Conservation (phyloP, 35 echinoderm and acorn worm species). For the Ptychodera flava region DNA sequence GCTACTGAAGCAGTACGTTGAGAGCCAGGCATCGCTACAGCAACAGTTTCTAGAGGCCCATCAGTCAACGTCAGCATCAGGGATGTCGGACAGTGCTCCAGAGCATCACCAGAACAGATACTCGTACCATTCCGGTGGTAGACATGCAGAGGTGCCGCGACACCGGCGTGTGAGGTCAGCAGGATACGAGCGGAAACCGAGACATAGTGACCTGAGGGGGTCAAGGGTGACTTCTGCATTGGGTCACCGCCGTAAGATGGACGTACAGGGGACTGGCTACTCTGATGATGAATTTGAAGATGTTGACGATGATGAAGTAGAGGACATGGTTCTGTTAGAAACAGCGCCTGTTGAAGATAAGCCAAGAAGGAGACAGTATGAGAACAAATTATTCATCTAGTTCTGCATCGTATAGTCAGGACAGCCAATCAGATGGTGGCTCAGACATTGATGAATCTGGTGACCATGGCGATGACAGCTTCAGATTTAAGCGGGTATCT, state of each 20-base stretch:
- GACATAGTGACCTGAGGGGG: conserved; percentile 10
- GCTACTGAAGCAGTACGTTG: conserved; percentile 23
- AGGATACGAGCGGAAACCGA: not conserved
- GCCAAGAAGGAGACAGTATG: too few species aligned
- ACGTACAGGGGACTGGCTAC: conserved; percentile 6
- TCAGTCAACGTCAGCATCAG: not conserved
- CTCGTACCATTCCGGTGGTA: not conserved
- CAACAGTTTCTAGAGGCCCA: conserved; percentile 20
- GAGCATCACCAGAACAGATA: conserved; percentile 3
- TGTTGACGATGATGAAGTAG: not conserved
- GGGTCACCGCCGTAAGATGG: not conserved
- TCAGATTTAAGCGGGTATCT: not conserved
- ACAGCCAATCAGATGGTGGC: not conserved
- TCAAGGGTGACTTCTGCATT: not conserved
- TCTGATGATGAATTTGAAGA: conserved; percentile 8
- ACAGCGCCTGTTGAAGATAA: too few species aligned
- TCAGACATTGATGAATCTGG: not conserved
- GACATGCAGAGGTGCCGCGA: not conserved
- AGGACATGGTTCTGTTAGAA: conserved; percentile 4
- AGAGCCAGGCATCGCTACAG: conserved; percentile 29
- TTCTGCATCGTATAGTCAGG: too few species aligned
- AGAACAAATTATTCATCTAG: too few species aligned
- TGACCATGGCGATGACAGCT: not conserved
- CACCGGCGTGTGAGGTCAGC: conserved; percentile 1
- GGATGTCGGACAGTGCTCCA: not conserved